These are phyloP conservation scores for Pteropus rufus DNA, from an alignment of 2,797 vertebrate genomes.

Conservation along the genomic window DNA sequence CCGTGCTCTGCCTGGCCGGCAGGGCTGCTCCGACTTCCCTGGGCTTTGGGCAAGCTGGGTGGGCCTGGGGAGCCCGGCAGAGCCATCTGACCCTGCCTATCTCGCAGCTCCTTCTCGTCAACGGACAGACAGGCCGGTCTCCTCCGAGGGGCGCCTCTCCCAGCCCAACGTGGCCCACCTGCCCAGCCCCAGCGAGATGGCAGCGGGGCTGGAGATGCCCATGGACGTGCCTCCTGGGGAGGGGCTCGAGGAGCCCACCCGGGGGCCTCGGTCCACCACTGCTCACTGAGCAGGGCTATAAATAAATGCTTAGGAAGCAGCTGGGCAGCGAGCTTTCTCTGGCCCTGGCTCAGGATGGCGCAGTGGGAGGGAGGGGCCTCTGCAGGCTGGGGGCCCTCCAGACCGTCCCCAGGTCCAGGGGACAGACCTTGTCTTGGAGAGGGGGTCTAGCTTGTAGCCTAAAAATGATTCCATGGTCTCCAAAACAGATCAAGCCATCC, in stretches of 20 bases:
- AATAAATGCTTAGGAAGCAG: conserved; percentile 49
- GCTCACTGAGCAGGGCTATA: neutral
- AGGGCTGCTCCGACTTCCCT: neutral
- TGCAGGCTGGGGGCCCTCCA: neutral
- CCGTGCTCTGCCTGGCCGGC: neutral
- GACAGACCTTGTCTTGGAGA: neutral
- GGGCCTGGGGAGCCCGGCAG: accelerated
- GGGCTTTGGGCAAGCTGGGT: neutral
- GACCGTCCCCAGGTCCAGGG: neutral
- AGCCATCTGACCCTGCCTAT: neutral
- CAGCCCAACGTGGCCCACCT: neutral
- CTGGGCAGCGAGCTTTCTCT: neutral
- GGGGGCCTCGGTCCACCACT: conserved; percentile 29
- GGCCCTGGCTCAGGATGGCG: neutral
- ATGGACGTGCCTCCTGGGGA: neutral
- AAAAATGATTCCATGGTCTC: neutral
- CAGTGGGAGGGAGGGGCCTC: neutral
- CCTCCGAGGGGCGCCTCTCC: conserved; percentile 75
- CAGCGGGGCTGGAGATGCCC: neutral
- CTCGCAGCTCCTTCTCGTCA: conserved; percentile 75
- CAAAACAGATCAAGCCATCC: neutral
- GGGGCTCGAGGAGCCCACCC: conserved; percentile 47
- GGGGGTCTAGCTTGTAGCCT: neutral
- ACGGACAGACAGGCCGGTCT: conserved; percentile 75
- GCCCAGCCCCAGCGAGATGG: accelerated